Evolutionary conservation across 2,888 invertebrate species (phyloP), one percentile per base, ranked within the genome.

Genomic region (Caenorhabditis japonica): DNA sequence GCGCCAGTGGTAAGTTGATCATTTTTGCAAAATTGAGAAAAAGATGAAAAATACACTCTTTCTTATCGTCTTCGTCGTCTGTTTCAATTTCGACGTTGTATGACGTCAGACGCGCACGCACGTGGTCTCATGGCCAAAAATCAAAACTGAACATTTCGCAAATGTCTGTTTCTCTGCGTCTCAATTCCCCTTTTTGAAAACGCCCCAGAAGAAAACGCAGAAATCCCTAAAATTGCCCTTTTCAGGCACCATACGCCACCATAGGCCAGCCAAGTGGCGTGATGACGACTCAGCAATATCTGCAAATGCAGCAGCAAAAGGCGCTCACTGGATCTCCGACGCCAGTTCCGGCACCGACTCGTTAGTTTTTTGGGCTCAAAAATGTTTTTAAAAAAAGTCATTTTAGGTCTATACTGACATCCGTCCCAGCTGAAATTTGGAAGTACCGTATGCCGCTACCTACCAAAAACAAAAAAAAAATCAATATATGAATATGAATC

Each of bases 201-300:
- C n/a, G n/a, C n/a, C n/a, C n/a, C n/a, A n/a, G n/a, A n/a, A n/a
- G n/a, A n/a, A n/a, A n/a, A n/a, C n/a, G n/a, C n/a, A n/a, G n/a
- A n/a, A n/a, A n/a, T n/a, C n/a, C n/a, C n/a, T n/a, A n/a, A n/a
- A n/a, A n/a, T n/a, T n/a, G n/a, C n/a, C n/a, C n/a, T 38, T 61
- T 70, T 19, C 46, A 71, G 70, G 33, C 58, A 4, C 62, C 56
- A 2, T 71, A 71, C 43, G 58, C 33, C 4, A 46, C 49, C 12
- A 21, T 30, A 13, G 51, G 12, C 15, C 56, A 56, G 27, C 39
- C 62, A 4, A 53, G 33, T 30, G 60, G 51, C 12, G 58, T 60
- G 43, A 72, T 66, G 72, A 66, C 72, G 19, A 59, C 64, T 0
- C 72, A 72, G 30, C 66, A 72, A 33, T 72, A 66, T 19, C 21